Percentiles rank a stretch among this genome's conserved stretches.
phyloP scores from a whole-genome alignment of 64 coral and sea anemone genomes.

The Anthopleura sola region DNA sequence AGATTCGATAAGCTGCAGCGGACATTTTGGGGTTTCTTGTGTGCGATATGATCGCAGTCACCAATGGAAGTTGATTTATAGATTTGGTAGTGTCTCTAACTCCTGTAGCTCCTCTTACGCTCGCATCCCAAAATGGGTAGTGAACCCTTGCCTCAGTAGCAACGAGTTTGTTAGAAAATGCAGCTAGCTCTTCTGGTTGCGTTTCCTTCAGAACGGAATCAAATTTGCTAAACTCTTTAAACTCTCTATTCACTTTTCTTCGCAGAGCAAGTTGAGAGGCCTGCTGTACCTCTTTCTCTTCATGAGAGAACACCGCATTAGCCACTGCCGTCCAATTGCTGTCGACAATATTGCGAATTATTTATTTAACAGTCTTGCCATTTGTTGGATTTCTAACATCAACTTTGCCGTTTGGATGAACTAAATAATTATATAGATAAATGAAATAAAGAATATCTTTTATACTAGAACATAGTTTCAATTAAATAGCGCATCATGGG shows the following conservation, averaged over 20 bases:
- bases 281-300: not conserved
- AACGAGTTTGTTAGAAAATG: slow-evolving; percentile 23
- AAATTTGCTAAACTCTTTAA: slow-evolving; percentile 17
- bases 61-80: slow-evolving; percentile 12
- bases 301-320: slow-evolving; percentile 10
- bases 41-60: not conserved
- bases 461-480: too few relatives aligned
- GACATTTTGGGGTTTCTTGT: slow-evolving; percentile 23
- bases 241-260: slow-evolving; percentile 8
- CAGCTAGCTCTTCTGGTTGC: slow-evolving; percentile 30
- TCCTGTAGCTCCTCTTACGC: not conserved
- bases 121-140: slow-evolving; percentile 25
- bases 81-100: not conserved
- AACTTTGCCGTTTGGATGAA: slow-evolving; percentile 22
- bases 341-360: slow-evolving; percentile 10
- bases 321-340: slow-evolving; percentile 3
- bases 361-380: slow-evolving; percentile 1
- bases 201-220: slow-evolving; percentile 18
- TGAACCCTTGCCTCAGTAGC: slow-evolving; percentile 4
- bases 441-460: too few relatives aligned
- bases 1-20: slow-evolving; percentile 18
- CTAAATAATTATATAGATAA: too few relatives aligned
- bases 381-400: slow-evolving; percentile 1
- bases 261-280: not conserved
- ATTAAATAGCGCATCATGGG: too few relatives aligned